A percentile compares a stretch with the other conserved stretches of the same genome.
Evolutionary conservation across 2,797 vertebrate species (phyloP).

Genomic region (Setipinna tenuifilis): DNA sequence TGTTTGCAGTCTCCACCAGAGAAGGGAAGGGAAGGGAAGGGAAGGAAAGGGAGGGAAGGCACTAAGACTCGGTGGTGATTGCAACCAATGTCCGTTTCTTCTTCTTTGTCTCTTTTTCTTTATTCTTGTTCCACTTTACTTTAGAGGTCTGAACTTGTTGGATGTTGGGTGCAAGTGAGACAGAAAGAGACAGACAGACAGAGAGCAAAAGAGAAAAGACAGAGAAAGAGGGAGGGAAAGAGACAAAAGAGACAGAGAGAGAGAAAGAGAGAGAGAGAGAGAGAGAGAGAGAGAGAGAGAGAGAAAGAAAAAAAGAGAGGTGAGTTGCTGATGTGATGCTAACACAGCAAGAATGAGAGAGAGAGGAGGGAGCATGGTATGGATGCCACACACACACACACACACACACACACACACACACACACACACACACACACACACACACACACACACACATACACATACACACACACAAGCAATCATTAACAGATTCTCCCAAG

Average conservation of each 20-base stretch:
- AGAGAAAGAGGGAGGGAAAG: no score
- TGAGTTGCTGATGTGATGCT: conserved; percentile 8
- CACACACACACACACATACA: conserved; percentile 25
- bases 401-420: conserved; percentile 27
- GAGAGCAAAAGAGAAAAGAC: no score
- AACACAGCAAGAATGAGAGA: not conserved
- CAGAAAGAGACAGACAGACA: no score
- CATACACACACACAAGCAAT: not conserved
- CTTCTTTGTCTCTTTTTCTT: not conserved
- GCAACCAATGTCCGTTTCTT: not conserved
- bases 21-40: no score
- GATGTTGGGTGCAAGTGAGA: not conserved
- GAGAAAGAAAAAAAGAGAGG: not conserved
- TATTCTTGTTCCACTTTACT: not conserved
- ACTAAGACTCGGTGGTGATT: not conserved
- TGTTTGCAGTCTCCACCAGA: not conserved
- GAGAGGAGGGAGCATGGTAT: not conserved
- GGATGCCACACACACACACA: not conserved
- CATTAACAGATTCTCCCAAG: not conserved
- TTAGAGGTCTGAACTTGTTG: not conserved
- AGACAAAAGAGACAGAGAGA: no score
- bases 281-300: no score
- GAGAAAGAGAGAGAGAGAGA: no score
- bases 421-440: conserved; percentile 31
- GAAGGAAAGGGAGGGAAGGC: not conserved